Conservation (phyloP, 2,113 vertebrate genomes). For the Oncorhynchus nerka region DNA sequence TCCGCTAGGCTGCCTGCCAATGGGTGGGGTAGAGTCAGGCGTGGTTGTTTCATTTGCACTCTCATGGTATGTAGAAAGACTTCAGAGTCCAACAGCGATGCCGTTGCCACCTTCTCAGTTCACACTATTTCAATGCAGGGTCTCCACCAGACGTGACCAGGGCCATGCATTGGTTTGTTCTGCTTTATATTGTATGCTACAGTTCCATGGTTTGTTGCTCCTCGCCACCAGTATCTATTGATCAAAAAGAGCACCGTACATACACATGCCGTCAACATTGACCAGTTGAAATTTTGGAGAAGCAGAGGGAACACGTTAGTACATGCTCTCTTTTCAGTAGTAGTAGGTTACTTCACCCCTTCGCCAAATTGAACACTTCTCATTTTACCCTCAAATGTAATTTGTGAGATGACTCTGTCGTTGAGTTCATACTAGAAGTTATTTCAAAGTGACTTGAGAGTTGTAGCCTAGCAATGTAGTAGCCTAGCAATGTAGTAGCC, state of each 20-base stretch:
- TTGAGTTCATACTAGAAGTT: constrained; percentile 6
- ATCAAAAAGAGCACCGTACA: background rate
- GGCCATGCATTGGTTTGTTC: no score
- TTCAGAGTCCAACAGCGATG: no score
- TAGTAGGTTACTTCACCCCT: no score
- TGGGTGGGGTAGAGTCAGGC: constrained; percentile 63
- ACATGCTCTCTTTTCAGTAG: constrained; percentile 27
- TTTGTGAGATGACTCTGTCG: background rate
- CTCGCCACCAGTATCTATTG: no score
- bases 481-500: constrained; percentile 7
- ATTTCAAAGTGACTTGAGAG: constrained; percentile 34
- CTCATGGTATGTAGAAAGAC: no score
- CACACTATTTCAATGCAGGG: no score
- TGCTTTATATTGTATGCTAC: no score
- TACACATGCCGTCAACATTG: background rate
- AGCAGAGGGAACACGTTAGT: constrained; percentile 37
- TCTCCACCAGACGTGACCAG: no score
- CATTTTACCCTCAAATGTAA: background rate
- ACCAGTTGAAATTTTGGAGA: background rate
- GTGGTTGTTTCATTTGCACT: constrained; percentile 52
- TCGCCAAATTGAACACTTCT: background rate
- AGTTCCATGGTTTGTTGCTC: no score
- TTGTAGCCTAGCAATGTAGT: constrained; percentile 35
- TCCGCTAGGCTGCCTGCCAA: background rate
- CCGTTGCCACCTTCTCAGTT: no score